phyloP scores from a whole-genome alignment of 2,113 vertebrate species.

The Leiothrix lutea region DNA sequence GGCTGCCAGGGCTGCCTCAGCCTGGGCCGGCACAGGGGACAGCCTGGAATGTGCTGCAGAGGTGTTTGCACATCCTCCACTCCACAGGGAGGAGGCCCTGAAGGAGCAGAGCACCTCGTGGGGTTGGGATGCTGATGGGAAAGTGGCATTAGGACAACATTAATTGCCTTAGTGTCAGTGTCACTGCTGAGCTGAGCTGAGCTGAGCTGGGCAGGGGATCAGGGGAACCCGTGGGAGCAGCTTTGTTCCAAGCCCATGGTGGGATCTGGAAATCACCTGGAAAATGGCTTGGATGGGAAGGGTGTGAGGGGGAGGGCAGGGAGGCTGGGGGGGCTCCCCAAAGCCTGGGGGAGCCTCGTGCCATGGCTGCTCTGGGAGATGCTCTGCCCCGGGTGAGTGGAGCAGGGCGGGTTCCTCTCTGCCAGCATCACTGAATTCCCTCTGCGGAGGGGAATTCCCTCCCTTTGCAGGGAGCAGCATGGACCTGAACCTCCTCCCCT shows the following conservation, averaged over 20 bases:
- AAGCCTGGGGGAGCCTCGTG: background rate
- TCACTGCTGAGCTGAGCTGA: background rate
- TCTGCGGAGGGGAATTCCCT: background rate
- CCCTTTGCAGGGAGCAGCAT: background rate
- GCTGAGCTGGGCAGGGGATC: background rate
- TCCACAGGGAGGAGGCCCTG: rapidly evolving
- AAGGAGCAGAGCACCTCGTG: background rate
- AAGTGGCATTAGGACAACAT: background rate
- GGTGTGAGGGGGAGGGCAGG: background rate
- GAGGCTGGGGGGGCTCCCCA: background rate
- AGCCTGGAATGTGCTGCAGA: background rate
- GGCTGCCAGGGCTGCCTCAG: background rate
- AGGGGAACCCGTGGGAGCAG: rapidly evolving
- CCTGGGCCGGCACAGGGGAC: background rate
- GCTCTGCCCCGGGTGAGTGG: background rate
- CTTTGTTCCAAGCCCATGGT: background rate
- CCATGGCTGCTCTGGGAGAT: rapidly evolving
- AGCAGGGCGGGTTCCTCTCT: background rate
- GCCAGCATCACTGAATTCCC: background rate
- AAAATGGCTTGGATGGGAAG: background rate
- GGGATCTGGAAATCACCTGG: background rate
- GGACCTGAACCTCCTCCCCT: background rate
- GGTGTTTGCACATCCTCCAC: background rate
- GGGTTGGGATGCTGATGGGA: background rate
- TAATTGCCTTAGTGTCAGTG: background rate